A percentile compares a stretch with the other conserved stretches of the same genome.
These are phyloP conservation scores for Hydrolagus colliei DNA, from an alignment of 2,797 vertebrate genomes.

Conservation along the genomic window DNA sequence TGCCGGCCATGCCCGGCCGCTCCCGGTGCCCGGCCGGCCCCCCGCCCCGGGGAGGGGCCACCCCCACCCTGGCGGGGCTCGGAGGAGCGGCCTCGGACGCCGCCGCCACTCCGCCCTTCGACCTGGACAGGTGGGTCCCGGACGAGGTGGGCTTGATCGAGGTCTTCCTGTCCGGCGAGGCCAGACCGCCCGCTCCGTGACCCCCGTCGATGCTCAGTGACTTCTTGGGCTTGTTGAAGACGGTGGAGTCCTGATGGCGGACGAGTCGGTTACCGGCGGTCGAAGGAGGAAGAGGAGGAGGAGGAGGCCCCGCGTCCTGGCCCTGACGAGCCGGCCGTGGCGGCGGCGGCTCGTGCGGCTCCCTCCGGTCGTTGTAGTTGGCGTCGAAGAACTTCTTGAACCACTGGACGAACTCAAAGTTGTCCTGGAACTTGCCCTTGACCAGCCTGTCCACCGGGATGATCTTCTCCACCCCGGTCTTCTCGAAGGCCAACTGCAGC, in stretches of 20 bases:
- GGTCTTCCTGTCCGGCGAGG: background rate
- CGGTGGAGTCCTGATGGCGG: no score
- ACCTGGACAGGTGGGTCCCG: background rate
- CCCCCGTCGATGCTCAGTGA: background rate
- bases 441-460: constrained; percentile 14
- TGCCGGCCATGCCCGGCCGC: background rate
- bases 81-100: no score
- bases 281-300: background rate
- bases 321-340: constrained; percentile 38
- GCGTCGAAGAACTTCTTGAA: background rate
- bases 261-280: no score
- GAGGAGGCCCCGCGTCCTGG: constrained; percentile 35
- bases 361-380: background rate
- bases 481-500: constrained; percentile 88
- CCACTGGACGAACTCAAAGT: constrained; percentile 27
- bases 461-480: constrained; percentile 82
- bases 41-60: fast-evolving
- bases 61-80: background rate
- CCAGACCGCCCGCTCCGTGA: background rate
- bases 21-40: background rate
- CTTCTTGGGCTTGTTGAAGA: constrained; percentile 24
- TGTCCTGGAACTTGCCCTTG: constrained; percentile 24
- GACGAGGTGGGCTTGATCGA: background rate
- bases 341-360: no score
- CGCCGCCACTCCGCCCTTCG: background rate